Conservation (phyloP, 2,888 invertebrate species). For the Napeogenes inachia region DNA sequence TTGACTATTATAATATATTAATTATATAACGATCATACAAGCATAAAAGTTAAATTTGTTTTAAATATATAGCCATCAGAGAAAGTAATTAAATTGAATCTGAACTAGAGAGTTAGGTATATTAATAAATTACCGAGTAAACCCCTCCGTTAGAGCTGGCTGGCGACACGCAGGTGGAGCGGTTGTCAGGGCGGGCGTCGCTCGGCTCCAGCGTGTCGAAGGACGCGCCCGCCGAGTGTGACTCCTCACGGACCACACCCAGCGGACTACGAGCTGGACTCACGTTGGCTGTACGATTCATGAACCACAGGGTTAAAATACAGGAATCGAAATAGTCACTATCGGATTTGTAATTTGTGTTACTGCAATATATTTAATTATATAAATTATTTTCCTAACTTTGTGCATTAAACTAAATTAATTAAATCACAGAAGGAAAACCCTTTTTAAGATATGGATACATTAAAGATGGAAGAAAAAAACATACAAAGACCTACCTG, state of each 20-base stretch:
- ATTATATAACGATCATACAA: too few relatives aligned
- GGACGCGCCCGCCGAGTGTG: slow-evolving; percentile 67
- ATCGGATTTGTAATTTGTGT: too few relatives aligned
- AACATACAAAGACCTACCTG: slow-evolving; percentile 45
- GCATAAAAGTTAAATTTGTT: neutral
- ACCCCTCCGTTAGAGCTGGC: slow-evolving; percentile 95
- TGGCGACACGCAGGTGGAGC: slow-evolving; percentile 87
- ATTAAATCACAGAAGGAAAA: too few relatives aligned
- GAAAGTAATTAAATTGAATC: neutral
- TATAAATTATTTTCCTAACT: too few relatives aligned
- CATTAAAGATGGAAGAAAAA: too few relatives aligned
- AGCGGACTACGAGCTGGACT: slow-evolving; percentile 72
- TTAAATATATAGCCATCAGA: neutral
- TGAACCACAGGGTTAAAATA: neutral
- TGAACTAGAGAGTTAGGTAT: neutral
- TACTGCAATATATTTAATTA: too few relatives aligned
- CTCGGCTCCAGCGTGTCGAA: slow-evolving; percentile 69
- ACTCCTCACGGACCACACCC: slow-evolving; percentile 80
- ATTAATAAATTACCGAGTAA: slow-evolving; percentile 82
- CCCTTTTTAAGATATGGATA: too few relatives aligned
- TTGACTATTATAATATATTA: too few relatives aligned
- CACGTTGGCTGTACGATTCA: slow-evolving; percentile 54
- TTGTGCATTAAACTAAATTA: too few relatives aligned
- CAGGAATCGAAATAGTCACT: too few relatives aligned
- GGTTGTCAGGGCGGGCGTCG: slow-evolving; percentile 58